Conservation (phyloP, 2,797 vertebrate genomes). For the Chrosomus eos region DNA sequence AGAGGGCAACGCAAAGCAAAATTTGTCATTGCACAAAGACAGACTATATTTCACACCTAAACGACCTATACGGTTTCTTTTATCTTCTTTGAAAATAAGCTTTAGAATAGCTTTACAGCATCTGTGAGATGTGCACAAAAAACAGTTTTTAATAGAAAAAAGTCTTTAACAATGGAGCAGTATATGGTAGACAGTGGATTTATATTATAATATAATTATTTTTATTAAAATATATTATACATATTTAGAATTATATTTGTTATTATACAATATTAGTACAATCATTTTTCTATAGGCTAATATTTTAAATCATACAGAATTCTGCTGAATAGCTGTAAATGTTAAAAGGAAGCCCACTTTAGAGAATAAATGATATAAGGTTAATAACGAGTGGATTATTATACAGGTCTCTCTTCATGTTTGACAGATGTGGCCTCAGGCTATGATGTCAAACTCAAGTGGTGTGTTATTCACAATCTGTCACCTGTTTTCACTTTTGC, state of each 20-base stretch:
- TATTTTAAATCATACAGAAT: neutral
- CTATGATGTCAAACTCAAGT: neutral
- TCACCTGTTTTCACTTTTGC: conserved; percentile 16
- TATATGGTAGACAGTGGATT: neutral
- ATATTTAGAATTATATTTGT: neutral
- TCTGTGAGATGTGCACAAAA: neutral
- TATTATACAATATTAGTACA: neutral
- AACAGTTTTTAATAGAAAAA: neutral
- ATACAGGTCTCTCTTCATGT: conserved; percentile 2
- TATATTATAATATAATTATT: neutral
- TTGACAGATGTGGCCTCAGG: conserved; percentile 6
- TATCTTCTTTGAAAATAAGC: neutral
- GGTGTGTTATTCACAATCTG: neutral
- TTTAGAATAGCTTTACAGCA: neutral
- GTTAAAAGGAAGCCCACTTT: neutral
- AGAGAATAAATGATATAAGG: neutral
- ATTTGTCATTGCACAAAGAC: neutral
- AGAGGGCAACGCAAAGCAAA: neutral
- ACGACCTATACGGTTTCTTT: neutral
- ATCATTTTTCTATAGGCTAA: neutral
- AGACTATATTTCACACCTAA: neutral
- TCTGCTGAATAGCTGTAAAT: neutral
- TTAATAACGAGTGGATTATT: neutral
- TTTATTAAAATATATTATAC: neutral
- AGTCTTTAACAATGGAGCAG: neutral